Percentiles rank a stretch among this genome's conserved stretches.
These are phyloP conservation scores for Nematostella vectensis DNA, from an alignment of 92 coral and sea anemone genomes.

Conservation along the genomic window DNA sequence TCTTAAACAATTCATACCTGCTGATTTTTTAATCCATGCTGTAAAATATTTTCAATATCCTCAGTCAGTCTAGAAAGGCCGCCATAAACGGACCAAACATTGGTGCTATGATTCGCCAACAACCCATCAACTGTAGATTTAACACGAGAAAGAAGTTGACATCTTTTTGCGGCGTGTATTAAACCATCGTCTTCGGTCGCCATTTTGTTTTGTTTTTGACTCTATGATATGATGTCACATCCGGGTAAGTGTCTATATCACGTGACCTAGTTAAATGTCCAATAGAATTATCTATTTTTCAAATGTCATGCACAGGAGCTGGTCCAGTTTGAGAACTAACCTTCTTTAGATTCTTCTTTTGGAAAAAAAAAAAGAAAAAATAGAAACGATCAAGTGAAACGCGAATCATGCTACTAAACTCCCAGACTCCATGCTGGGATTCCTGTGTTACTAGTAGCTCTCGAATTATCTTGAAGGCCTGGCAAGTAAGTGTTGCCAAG, in stretches of 20 bases:
- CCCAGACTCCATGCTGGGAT: too few species aligned
- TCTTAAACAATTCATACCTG: too few species aligned
- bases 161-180: conserved; percentile 57
- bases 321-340: too few species aligned
- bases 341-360: too few species aligned
- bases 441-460: too few species aligned
- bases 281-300: too few species aligned
- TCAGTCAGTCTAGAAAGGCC: conserved; percentile 46
- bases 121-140: conserved; percentile 72
- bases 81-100: conserved; percentile 56
- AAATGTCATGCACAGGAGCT: too few species aligned
- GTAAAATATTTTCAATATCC: conserved; percentile 65
- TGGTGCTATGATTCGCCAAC: conserved; percentile 37
- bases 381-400: too few species aligned
- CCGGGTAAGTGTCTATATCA: conserved; percentile 1
- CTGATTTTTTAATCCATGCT: conserved; percentile 58
- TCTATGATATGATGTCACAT: conserved; percentile 25
- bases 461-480: too few species aligned
- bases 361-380: too few species aligned
- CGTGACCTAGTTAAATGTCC: background rate
- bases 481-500: too few species aligned
- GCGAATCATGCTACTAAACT: too few species aligned
- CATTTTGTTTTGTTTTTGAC: conserved; percentile 53
- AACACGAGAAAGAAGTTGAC: conserved; percentile 48
- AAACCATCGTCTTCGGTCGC: conserved; percentile 62